Base-by-base conservation (phyloP, 2,797 vertebrate genomes). In the Emys orbicularis region DNA sequence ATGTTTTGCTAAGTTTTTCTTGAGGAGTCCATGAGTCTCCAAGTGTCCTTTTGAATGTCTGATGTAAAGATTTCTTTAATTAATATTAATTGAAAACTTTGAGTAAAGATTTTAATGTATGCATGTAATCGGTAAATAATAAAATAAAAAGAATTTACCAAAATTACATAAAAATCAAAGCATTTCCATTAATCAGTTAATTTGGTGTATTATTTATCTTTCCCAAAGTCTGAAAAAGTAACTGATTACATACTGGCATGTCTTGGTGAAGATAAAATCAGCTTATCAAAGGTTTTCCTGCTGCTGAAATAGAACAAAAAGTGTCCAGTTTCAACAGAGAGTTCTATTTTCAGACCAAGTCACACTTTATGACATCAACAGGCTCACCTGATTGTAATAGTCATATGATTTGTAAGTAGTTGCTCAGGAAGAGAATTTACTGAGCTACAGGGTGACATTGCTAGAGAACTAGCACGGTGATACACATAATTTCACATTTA, bases 361-460 rank as follows among this genome's bases (percentile, higher is more conserved):
- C 15, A 37, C 92, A 61, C 23, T 83, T 34, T 49, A 76, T 44
- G 41, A 49, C 41, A 77, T 49, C 44, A 29, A 3, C 3, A 77
- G 44, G 47, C 13, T 77, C 74, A 77, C 44, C 41, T 29, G 74
- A 77, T 16, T 77, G 74, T 31, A 47, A 16, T 49, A 49, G 41
- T 49, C 74, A 77, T 18, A 13, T 41, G 19, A 37, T 47, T 12
- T 49, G 13, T 76, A 76, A 76, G 44, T 25, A 11, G 29, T 47
- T 92, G 82, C 68, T 68, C 74, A 19, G 83, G 83, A 87, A 91
- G 0, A 2, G 19, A 49, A 88, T 0, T 0, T 0, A 12, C 0
- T 19, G 61, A 65, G 34, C 34, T 65, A n/a, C 34, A n/a, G 1
- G 2, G 11, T 27, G 31, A 77, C 27, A 31, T 47, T 4, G 0